Conservation (phyloP, 2,888 invertebrate genomes). For the Yponomeuta evonymella region DNA sequence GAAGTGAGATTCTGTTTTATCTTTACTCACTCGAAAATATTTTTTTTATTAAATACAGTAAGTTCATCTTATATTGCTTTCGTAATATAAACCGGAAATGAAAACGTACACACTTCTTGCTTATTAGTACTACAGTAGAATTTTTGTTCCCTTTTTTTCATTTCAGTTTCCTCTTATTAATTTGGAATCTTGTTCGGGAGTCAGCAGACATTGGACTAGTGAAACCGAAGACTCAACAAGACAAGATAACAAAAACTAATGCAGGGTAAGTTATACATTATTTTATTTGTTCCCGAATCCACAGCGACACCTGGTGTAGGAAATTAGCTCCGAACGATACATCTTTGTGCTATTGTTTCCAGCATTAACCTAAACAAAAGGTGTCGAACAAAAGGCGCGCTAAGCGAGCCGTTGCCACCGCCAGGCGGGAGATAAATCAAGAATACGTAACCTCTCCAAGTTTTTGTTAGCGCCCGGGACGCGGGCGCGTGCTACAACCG, state of each 20-base stretch:
- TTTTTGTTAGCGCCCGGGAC: slow-evolving; percentile 36
- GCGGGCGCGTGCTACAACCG: slow-evolving; percentile 64
- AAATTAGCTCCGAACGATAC: background rate
- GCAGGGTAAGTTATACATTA: too few species aligned
- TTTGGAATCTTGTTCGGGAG: too few species aligned
- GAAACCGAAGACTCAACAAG: too few species aligned
- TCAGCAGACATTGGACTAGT: too few species aligned
- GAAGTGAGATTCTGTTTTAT: too few species aligned
- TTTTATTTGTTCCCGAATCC: background rate
- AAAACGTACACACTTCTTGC: background rate
- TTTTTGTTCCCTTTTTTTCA: too few species aligned
- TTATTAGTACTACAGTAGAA: too few species aligned
- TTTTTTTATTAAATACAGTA: background rate
- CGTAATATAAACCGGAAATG: background rate
- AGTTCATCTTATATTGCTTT: background rate
- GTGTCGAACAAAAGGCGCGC: slow-evolving; percentile 2
- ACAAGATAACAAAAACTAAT: too few species aligned
- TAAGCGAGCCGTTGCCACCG: background rate
- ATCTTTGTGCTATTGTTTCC: background rate
- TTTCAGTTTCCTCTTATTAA: too few species aligned
- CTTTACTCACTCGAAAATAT: too few species aligned
- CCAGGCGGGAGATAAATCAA: slow-evolving; percentile 7
- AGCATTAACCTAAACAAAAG: background rate
- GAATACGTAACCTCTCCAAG: slow-evolving; percentile 24
- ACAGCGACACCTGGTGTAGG: background rate